Base-by-base conservation (phyloP, 2,113 vertebrate species). In the Rafetus swinhoei region DNA sequence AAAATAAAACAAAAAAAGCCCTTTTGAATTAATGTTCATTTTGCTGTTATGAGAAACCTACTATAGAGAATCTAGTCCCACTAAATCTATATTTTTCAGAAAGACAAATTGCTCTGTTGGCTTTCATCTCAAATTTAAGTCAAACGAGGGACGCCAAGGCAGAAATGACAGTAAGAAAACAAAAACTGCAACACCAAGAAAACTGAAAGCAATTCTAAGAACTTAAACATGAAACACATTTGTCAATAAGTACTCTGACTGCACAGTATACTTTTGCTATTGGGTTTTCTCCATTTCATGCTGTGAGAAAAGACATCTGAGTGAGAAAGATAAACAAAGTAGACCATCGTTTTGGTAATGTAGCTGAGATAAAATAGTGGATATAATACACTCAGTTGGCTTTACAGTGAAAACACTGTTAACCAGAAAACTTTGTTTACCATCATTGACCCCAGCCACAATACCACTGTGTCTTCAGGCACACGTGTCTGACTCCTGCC, bases 151-250 rank as follows among this genome's bases (percentile, higher is more conserved):
- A 89, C 6, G 5, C 24, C 93, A 87, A 5, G 4, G n/a, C 32
- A 89, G 79, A 65, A 59, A 89, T 82, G 27, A 82, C 32, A 62
- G 72, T 7, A 52, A 81, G 14, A 87, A 87, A 12, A 65, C 88
- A 92, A 81, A 59, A 56, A 3, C 0, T 29, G 15, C 7, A 85
- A 74, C 9, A 45, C 82, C 81, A 85, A 93, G 95, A 92, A 91
- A 27, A 39, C 39, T 92, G 81, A 93, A 96, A 94, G 79, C 19
- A 81, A 22, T 89, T 69, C 60, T 86, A 79, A 95, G 72, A 90
- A 59, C 21, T 84, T 87, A 93, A 94, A 84, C 59, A 76, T 86
- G 81, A 96, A 95, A 86, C 12, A 84, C 91, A 90, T 32, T 88
- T 85, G 18, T 89, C 86, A 87, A 92, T 84, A 96, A 93, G 90